Evolutionary conservation across 1,140 invertebrate genomes (phyloP).

Genomic region (Apocrypta bakeri): DNA sequence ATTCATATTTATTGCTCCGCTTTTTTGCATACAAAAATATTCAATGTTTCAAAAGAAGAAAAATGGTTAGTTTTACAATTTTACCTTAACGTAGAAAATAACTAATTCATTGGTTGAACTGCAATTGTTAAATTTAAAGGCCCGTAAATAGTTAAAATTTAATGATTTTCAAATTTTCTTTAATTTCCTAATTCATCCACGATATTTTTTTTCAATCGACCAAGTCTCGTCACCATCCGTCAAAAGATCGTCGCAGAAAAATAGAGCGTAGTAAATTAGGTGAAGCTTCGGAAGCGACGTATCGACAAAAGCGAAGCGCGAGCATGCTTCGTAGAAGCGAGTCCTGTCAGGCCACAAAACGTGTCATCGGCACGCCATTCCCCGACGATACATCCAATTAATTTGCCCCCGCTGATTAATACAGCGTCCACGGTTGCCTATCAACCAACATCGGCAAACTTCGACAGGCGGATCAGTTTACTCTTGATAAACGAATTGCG

Average conservation of each 20-base stretch:
- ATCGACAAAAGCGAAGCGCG: background rate
- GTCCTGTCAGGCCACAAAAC: constrained; percentile 50
- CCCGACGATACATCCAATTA: constrained; percentile 62
- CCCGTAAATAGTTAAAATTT: too few relatives aligned
- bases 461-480: background rate
- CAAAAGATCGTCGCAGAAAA: background rate
- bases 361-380: constrained; percentile 62
- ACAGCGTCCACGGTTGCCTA: background rate
- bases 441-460: constrained; percentile 9
- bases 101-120: too few relatives aligned
- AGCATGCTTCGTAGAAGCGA: background rate
- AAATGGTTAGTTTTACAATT: too few relatives aligned
- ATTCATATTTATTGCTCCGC: too few relatives aligned
- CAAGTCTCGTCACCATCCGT: background rate
- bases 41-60: too few relatives aligned
- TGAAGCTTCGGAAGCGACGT: background rate
- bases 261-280: constrained; percentile 3
- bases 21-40: too few relatives aligned
- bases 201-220: background rate
- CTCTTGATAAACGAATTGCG: background rate
- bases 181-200: too few relatives aligned
- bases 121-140: too few relatives aligned
- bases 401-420: constrained; percentile 63
- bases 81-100: too few relatives aligned
- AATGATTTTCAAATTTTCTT: too few relatives aligned